phyloP scores from a whole-genome alignment of 1,140 invertebrate genomes.

The Camponotus floridanus region DNA sequence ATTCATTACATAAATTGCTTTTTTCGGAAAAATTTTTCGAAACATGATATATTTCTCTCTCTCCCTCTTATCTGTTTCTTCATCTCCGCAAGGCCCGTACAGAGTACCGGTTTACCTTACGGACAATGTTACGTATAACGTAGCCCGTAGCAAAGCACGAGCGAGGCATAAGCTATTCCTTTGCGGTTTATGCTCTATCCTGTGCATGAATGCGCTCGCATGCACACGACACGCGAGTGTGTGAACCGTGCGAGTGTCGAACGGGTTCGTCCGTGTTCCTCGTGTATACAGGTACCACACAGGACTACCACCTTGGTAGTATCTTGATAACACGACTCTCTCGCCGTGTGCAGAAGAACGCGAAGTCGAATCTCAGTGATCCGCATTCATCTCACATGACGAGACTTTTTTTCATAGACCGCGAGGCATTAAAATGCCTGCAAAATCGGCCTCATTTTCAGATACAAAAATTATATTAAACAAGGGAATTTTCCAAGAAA shows the following conservation, averaged over 20 bases:
- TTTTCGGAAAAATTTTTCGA: constrained; percentile 36
- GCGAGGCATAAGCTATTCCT: constrained; percentile 80
- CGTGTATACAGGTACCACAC: constrained; percentile 76
- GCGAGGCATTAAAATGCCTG: neutral
- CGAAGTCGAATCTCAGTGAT: constrained; percentile 76
- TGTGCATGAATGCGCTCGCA: constrained; percentile 61
- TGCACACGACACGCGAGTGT: neutral
- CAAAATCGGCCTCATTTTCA: neutral
- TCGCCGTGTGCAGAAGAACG: constrained; percentile 63
- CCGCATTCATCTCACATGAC: constrained; percentile 71
- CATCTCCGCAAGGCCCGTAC: constrained; percentile 57
- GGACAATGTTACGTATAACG: constrained; percentile 79
- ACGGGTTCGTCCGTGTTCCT: constrained; percentile 38
- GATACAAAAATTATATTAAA: neutral
- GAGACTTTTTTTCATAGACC: constrained; percentile 11
- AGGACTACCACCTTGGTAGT: constrained; percentile 79
- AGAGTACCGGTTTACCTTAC: constrained; percentile 80
- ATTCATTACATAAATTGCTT: neutral
- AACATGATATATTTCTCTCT: constrained; percentile 45
- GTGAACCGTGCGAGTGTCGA: constrained; percentile 44
- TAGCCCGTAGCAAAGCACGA: constrained; percentile 78
- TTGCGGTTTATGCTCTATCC: constrained; percentile 74
- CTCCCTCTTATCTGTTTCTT: neutral
- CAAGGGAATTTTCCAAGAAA: neutral
- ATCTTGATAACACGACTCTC: constrained; percentile 79